Conservation (phyloP, 2,113 vertebrate species). For the Uria lomvia region DNA sequence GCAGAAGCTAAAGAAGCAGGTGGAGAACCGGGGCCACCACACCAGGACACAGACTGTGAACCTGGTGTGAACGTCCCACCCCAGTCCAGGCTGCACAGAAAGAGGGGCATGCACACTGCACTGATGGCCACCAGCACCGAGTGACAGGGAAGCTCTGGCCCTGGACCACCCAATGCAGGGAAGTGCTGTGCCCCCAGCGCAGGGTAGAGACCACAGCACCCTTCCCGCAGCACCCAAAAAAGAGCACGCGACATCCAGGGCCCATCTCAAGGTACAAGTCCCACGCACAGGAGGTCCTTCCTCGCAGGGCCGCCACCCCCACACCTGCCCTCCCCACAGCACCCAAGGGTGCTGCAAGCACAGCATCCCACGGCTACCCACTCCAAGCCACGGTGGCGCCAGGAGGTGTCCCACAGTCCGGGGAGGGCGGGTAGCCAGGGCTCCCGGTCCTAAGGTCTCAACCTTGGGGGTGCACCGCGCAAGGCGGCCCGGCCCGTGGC, state of each 20-base stretch:
- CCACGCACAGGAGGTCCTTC: neutral
- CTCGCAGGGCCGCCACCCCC: neutral
- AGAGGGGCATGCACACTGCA: fast-evolving
- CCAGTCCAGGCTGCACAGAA: neutral
- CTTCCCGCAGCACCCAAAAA: neutral
- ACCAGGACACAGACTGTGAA: neutral
- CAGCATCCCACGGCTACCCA: neutral
- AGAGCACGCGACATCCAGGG: fast-evolving
- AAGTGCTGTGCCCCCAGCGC: too few species aligned
- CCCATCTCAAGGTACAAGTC: neutral
- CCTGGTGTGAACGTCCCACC: neutral
- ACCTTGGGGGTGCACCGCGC: too few species aligned
- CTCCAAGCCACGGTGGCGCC: neutral
- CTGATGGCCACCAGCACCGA: neutral
- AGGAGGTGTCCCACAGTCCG: neutral
- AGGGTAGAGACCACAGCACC: fast-evolving
- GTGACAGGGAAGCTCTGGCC: neutral
- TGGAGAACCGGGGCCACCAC: neutral
- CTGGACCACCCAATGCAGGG: too few species aligned
- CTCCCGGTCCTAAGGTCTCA: fast-evolving
- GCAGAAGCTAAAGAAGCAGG: neutral
- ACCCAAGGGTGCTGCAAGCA: neutral
- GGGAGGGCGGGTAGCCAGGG: neutral
- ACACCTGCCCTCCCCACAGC: neutral
- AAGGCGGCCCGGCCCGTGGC: neutral